Conservation (phyloP, 1,140 invertebrate genomes). For the Laodelphax striatellus region DNA sequence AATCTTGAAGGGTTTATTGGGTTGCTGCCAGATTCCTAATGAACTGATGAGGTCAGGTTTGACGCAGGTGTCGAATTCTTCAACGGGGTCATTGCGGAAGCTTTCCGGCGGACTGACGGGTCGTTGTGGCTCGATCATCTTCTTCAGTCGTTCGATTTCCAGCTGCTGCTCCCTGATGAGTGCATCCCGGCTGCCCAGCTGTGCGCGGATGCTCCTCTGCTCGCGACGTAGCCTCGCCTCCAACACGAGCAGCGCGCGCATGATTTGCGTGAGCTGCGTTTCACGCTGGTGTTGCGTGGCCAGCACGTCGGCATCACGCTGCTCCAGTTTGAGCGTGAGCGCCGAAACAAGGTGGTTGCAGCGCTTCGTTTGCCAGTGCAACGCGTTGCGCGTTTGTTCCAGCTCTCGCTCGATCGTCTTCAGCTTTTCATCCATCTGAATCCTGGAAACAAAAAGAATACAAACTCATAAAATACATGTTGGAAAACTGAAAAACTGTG, state of each 20-base stretch:
- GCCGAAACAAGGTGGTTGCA: constrained; percentile 44
- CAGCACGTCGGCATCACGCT: constrained; percentile 43
- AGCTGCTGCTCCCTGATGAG: constrained; percentile 54
- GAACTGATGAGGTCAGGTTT: constrained; percentile 27
- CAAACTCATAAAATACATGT: neutral
- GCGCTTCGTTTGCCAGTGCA: constrained; percentile 36
- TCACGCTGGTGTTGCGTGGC: constrained; percentile 47
- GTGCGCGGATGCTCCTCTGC: constrained; percentile 54
- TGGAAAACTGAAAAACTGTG: too few species aligned
- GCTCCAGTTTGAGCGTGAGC: constrained; percentile 44
- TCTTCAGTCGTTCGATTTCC: constrained; percentile 49
- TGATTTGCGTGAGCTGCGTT: constrained; percentile 50
- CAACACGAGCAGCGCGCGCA: constrained; percentile 52
- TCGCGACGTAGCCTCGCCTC: constrained; percentile 61
- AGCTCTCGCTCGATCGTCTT: constrained; percentile 49
- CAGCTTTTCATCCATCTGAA: constrained; percentile 43
- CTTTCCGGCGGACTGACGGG: constrained; percentile 30
- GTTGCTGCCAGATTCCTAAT: constrained; percentile 13
- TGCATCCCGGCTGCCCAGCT: constrained; percentile 54
- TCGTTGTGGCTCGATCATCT: constrained; percentile 27
- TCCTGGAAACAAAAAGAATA: constrained; percentile 10
- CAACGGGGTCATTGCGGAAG: constrained; percentile 36
- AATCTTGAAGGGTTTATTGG: too few species aligned
- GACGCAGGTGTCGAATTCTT: constrained; percentile 25
- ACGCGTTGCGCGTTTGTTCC: constrained; percentile 31